phyloP scores from a whole-genome alignment of 2,113 vertebrate species.

The Myrmecobius fasciatus region DNA sequence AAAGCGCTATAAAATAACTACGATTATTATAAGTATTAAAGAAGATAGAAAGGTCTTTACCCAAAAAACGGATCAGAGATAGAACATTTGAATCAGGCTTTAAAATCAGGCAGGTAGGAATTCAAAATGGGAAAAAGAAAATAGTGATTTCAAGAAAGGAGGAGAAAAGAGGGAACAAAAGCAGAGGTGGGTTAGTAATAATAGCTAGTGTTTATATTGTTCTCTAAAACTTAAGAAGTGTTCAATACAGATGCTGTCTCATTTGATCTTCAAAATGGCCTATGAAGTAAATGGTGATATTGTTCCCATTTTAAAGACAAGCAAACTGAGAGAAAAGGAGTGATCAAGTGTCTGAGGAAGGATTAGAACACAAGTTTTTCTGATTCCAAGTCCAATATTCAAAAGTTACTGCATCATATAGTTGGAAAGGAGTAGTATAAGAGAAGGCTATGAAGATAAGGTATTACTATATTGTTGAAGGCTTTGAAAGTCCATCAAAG shows the following conservation, averaged over 20 bases:
- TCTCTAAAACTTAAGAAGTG: not conserved
- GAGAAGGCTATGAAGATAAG: not conserved
- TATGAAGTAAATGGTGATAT: not conserved
- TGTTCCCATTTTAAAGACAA: not conserved
- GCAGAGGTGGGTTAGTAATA: not conserved
- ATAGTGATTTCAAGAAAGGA: not conserved
- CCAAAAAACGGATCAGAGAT: not conserved
- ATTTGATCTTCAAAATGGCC: not conserved
- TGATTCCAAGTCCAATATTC: not conserved
- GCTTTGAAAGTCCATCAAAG: constrained; percentile 4
- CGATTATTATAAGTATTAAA: not conserved
- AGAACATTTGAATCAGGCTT: not conserved
- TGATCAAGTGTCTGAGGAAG: not conserved
- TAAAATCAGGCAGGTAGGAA: not conserved
- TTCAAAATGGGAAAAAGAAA: not conserved
- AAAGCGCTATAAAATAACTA: not conserved
- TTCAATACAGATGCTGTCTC: not conserved
- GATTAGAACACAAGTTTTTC: not conserved
- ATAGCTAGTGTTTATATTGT: not conserved
- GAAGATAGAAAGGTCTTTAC: not conserved
- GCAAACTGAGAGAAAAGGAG: not conserved
- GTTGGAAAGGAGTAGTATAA: not conserved
- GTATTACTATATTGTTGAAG: not conserved
- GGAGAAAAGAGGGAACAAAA: not conserved
- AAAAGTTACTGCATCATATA: not conserved